phyloP scores from a whole-genome alignment of 2,888 invertebrate genomes.

The Rhorus exstirpatorius region DNA sequence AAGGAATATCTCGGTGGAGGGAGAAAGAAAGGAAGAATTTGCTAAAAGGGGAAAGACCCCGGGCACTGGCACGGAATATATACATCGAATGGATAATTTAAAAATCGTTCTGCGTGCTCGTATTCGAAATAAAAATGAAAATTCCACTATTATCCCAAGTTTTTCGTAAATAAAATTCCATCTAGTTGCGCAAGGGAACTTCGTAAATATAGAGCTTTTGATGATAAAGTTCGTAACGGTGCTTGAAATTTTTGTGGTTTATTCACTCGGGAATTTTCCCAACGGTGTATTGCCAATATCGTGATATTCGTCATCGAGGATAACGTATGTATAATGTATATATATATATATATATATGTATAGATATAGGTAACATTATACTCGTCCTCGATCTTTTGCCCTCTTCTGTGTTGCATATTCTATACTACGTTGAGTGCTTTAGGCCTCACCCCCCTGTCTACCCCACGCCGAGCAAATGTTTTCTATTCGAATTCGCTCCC shows the following conservation, averaged over 20 bases:
- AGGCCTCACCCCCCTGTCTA: conserved; percentile 47
- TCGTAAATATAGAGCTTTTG: too few relatives aligned
- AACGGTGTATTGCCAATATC: neutral
- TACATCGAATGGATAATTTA: too few relatives aligned
- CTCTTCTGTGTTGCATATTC: conserved; percentile 23
- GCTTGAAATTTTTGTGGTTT: neutral
- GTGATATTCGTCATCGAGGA: conserved; percentile 34
- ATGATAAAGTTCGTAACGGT: neutral
- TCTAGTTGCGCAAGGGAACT: neutral
- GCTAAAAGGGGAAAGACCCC: too few relatives aligned
- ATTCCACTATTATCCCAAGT: too few relatives aligned
- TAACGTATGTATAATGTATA: conserved; percentile 1
- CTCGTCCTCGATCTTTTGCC: conserved; percentile 37
- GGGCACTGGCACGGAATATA: too few relatives aligned
- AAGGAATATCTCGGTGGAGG: too few relatives aligned
- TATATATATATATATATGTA: too few relatives aligned
- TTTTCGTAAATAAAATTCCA: too few relatives aligned
- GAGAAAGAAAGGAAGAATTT: too few relatives aligned
- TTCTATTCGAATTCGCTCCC: conserved; percentile 77
- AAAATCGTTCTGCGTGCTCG: too few relatives aligned
- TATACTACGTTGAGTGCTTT: conserved; percentile 53
- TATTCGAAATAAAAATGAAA: too few relatives aligned
- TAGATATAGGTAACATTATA: neutral
- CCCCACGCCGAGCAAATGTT: conserved; percentile 73
- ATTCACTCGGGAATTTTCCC: neutral